Evolutionary conservation across 2,113 vertebrate species (phyloP), one percentile per base, ranked within the genome.

Genomic region (Atherinomorus stipes): DNA sequence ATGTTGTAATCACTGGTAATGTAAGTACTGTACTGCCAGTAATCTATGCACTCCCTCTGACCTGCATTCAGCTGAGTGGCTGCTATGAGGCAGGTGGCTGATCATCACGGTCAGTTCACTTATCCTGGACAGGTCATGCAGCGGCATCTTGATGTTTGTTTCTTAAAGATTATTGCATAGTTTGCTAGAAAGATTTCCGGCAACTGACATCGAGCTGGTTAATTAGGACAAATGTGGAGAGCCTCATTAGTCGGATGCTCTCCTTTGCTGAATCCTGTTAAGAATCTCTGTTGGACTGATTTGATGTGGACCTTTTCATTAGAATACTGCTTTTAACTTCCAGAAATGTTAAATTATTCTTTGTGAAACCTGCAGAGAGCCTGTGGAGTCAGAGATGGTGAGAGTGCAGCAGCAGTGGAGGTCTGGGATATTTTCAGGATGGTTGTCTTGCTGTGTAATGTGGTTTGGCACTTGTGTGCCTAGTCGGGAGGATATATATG

Each of bases 381-480:
- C 44, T 25, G 57, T 51, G 40, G 52, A 80, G 51, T 28, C 34
- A 58, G 59, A 79, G 77, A 56, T 31, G 11, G 76, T 53, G 79
- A 40, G 62, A 63, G 66, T 2, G 47, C 57, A 47, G 71, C 74
- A 63, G 64, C 45, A 7, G 44, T 70, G 56, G 75, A 82, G 74
- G 71, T 76, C 81, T 80, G 87, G 81, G 71, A 76, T 65, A 78
- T 84, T 85, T 34, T 85, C 72, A 72, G 78, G 79, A 78, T 74
- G 75, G 40, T 73, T 74, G 81, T 87, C 73, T 69, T 60, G 70
- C 76, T 65, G 59, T 62, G 19, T 84, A 74, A 83, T 81, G 83
- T 73, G 83, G 64, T 86, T 80, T 85, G 85, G 85, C 77, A 56
- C 71, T 83, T 51, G 71, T 71, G 78, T 75, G 80, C 81, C 76